Evolutionary conservation across 2,113 vertebrate genomes (phyloP).

Genomic region (Anguilla japonica): DNA sequence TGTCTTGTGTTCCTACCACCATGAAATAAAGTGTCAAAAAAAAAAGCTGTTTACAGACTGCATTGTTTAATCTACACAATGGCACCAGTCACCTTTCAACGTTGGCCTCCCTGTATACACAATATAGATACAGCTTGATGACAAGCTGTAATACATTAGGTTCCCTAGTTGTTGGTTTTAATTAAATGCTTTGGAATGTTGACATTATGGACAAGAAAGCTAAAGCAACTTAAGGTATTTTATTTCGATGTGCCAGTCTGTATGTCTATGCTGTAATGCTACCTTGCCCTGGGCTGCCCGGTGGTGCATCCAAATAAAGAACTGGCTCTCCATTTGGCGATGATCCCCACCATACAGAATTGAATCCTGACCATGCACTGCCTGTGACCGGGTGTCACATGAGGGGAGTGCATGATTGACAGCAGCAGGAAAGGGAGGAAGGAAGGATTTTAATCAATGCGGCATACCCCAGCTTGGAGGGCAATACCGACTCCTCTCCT

Average conservation of each 20-base stretch:
- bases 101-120: not conserved
- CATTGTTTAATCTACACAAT: not conserved
- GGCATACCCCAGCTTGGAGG: too few relatives aligned
- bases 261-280: not conserved
- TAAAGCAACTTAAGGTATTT: not conserved
- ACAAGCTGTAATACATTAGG: not conserved
- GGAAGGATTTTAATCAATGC: too few relatives aligned
- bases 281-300: too few relatives aligned
- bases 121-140: not conserved
- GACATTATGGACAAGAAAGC: not conserved
- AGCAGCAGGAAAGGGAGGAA: too few relatives aligned
- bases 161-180: not conserved
- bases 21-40: slow-evolving; percentile 89
- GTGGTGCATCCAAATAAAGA: too few relatives aligned
- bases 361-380: too few relatives aligned
- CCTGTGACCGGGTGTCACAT: too few relatives aligned
- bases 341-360: too few relatives aligned
- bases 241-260: not conserved
- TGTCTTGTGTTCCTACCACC: slow-evolving; percentile 88
- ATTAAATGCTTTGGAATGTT: not conserved
- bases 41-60: slow-evolving; percentile 54
- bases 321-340: too few relatives aligned
- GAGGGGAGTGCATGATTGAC: too few relatives aligned
- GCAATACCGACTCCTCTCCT: too few relatives aligned
- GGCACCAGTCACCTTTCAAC: not conserved